A percentile compares a stretch with the other conserved stretches of the same genome.
phyloP scores from a whole-genome alignment of 2,113 vertebrate genomes.

The Chlorodrepanis virens region DNA sequence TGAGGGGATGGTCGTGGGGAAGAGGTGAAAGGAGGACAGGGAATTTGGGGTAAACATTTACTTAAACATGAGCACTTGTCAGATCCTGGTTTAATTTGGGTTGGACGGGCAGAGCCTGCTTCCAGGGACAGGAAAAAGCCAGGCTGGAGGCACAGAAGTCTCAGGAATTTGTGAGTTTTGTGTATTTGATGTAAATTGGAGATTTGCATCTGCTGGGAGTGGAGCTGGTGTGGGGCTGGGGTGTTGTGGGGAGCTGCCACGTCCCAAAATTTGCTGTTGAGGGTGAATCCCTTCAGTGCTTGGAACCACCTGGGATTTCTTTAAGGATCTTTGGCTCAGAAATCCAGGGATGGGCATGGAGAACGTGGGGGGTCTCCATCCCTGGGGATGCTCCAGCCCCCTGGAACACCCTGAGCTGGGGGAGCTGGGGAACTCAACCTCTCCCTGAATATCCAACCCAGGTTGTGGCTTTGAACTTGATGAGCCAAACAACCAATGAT shows the following conservation, averaged over 20 bases:
- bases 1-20: not conserved
- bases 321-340: not conserved
- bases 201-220: not conserved
- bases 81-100: not conserved
- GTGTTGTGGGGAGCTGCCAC: accelerated
- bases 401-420: not conserved
- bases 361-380: not conserved
- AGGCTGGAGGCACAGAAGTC: not conserved
- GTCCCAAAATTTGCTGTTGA: accelerated
- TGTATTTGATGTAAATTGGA: accelerated
- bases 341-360: accelerated
- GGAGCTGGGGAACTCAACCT: not conserved
- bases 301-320: not conserved
- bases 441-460: not conserved
- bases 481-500: not conserved
- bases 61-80: not conserved
- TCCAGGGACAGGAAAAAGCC: not conserved
- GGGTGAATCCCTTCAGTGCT: not conserved
- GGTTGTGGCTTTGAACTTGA: not conserved
- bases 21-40: not conserved
- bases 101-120: not conserved
- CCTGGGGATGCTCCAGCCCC: not conserved
- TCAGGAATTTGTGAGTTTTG: not conserved
- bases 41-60: not conserved
- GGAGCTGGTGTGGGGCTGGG: not conserved